These are phyloP conservation scores for Coregonus suidteri DNA, from an alignment of 2,797 vertebrate species.

Conservation along the genomic window DNA sequence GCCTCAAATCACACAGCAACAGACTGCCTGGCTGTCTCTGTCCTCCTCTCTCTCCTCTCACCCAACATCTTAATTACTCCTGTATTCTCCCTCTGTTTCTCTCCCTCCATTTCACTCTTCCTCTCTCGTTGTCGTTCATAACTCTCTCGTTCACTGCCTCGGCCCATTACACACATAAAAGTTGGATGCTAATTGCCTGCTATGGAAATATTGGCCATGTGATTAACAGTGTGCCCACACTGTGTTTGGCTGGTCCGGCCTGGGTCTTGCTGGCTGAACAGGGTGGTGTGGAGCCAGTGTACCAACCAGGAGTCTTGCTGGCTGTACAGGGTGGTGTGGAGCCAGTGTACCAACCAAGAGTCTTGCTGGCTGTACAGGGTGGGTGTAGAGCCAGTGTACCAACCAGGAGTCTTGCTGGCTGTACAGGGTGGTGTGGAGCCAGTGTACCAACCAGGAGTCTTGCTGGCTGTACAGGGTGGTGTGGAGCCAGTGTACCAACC, in stretches of 20 bases:
- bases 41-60: conserved; percentile 91
- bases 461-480: too few species aligned
- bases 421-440: too few species aligned
- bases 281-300: too few species aligned
- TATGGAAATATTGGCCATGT: conserved; percentile 96
- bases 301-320: too few species aligned
- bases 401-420: too few species aligned
- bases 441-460: too few species aligned
- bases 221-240: conserved; percentile 79
- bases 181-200: conserved; percentile 97
- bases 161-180: conserved; percentile 95
- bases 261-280: conserved; percentile 5
- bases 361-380: too few species aligned
- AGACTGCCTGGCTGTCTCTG: conserved; percentile 88
- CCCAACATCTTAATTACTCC: conserved; percentile 97
- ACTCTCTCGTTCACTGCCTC: conserved; percentile 59
- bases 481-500: too few species aligned
- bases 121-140: conserved; percentile 49
- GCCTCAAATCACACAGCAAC: conserved; percentile 95
- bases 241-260: conserved; percentile 58
- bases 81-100: conserved; percentile 77
- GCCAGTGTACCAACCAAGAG: too few species aligned
- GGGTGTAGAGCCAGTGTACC: too few species aligned
- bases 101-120: conserved; percentile 64
- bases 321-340: too few species aligned